phyloP scores from a whole-genome alignment of 2,113 vertebrate genomes.

The Australoheros scitulus region DNA sequence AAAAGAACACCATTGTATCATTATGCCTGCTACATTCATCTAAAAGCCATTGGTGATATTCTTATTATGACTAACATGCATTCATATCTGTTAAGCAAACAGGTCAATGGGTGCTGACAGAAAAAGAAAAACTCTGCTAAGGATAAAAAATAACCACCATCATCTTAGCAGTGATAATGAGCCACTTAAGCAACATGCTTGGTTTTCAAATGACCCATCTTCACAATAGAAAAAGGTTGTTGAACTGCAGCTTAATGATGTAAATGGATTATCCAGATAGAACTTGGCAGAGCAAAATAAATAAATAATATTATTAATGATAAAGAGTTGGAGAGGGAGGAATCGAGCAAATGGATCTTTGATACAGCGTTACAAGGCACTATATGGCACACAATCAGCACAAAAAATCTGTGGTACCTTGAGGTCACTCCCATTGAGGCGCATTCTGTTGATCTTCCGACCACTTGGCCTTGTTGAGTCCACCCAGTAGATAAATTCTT shows the following conservation, averaged over 20 bases:
- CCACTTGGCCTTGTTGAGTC: conserved; percentile 96
- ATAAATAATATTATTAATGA: background rate
- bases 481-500: conserved; percentile 98
- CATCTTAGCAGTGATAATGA: conserved; percentile 14
- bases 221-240: background rate
- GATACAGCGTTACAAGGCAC: background rate
- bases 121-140: conserved; percentile 29
- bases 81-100: conserved; percentile 12
- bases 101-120: conserved; percentile 7
- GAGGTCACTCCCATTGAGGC: conserved; percentile 93
- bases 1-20: conserved; percentile 13
- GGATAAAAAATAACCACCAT: conserved; percentile 18
- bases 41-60: conserved; percentile 35
- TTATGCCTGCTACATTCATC: conserved; percentile 2
- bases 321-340: background rate
- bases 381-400: background rate
- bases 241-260: background rate
- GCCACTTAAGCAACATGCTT: background rate
- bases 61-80: background rate
- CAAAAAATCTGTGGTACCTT: conserved; percentile 82
- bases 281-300: background rate
- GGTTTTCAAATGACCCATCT: background rate
- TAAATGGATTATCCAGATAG: background rate
- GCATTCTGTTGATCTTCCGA: conserved; percentile 95
- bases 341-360: background rate